Evolutionary conservation across 2,113 vertebrate genomes (phyloP), one percentile per base, ranked within the genome.

Genomic region (Macroglossus sobrinus): DNA sequence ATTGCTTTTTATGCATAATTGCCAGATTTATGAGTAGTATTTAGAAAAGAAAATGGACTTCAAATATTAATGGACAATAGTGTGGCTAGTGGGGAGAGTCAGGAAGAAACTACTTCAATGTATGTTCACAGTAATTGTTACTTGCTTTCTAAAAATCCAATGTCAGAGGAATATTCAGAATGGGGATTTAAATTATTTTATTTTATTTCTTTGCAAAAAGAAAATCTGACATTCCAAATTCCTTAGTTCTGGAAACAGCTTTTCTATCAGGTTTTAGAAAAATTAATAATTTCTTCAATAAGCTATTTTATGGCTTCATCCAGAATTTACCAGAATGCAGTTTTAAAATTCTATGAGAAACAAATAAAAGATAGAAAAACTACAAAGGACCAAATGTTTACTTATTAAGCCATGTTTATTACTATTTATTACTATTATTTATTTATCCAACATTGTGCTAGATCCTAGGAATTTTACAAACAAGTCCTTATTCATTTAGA

Each of bases 121-220:
- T 53, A 47, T 2, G 7, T 35, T 74, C 30, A 81, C 4, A 64
- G 12, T 26, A 81, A 81, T 81, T 64, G 84, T 64, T 55, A 57
- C 68, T 88, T 57, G 84, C 64, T 92, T 84, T 68, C 66, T 92
- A 89, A 85, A 89, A 90, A 86, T 86, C 50, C 86, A 47, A 59
- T 79, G 18, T 80, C 45, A 85, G 72, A 53, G 6, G 18, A 78
- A 81, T 33, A 90, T 61, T 75, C 9, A 75, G 33, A 66, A 81
- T 76, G 7, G 24, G 43, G 24, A 69, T 45, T 75, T 55, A 47
- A 64, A 71, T 9, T 11, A 45, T 68, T 80, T 7, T 40, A 68
- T 57, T 80, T 89, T 71, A 92, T 74, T 66, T 63, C 19, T 80
- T 79, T 66, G 47, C 15, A 74, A 86, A 90, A 75, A 68, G 40